phyloP scores from a whole-genome alignment of 2,113 vertebrate species.

The Motacilla alba region DNA sequence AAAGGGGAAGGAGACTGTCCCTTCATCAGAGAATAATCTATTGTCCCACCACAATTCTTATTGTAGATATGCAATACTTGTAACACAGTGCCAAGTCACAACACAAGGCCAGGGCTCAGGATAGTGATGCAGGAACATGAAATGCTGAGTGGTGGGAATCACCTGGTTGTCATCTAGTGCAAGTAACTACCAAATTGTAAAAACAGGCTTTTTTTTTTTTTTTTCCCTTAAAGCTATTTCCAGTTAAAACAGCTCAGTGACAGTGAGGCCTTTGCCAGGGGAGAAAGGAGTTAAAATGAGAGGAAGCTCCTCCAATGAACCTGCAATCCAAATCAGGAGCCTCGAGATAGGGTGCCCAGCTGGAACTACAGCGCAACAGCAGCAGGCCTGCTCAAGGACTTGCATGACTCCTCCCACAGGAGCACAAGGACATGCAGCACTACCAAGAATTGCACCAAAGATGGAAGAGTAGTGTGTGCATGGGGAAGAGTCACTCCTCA shows the following conservation, averaged over 20 bases:
- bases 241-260: slow-evolving; percentile 5
- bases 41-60: background rate
- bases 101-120: slow-evolving; percentile 15
- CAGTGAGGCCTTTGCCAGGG: background rate
- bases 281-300: background rate
- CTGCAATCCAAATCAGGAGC: background rate
- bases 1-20: background rate
- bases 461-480: background rate
- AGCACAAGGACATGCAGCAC: background rate
- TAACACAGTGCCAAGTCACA: slow-evolving; percentile 10
- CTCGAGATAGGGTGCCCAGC: background rate
- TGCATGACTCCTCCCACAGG: background rate
- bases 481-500: background rate
- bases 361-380: background rate
- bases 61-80: background rate
- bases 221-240: background rate
- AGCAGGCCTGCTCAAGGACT: background rate
- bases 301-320: background rate
- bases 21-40: background rate
- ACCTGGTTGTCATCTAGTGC: slow-evolving; percentile 5
- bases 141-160: background rate
- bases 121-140: slow-evolving; percentile 10
- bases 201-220: background rate
- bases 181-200: slow-evolving; percentile 10
- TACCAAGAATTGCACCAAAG: background rate